A percentile compares a stretch with the other conserved stretches of the same genome.
phyloP scores from a whole-genome alignment of 2,888 invertebrate genomes.

The Spicauda simplicius region DNA sequence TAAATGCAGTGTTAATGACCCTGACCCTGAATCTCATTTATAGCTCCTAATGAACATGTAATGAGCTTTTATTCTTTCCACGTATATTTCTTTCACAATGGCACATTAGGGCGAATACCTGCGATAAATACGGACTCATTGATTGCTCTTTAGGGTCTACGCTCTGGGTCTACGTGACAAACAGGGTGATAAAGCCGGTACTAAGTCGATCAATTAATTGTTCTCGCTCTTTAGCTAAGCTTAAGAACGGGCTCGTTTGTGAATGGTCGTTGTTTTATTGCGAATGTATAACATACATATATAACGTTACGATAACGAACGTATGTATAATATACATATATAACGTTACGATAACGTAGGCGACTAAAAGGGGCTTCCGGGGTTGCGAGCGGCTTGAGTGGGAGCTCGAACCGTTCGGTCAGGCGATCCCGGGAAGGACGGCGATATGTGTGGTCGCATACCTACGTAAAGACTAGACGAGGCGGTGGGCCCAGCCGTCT shows the following conservation, averaged over 20 bases:
- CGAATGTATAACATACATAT: no score
- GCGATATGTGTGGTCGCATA: no score
- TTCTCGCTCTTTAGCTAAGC: not conserved
- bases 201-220: slow-evolving; percentile 18
- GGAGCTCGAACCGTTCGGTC: no score
- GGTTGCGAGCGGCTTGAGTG: no score
- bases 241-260: not conserved
- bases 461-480: no score
- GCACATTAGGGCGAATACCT: slow-evolving; percentile 47
- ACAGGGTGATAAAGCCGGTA: slow-evolving; percentile 19
- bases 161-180: slow-evolving; percentile 25
- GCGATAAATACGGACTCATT: slow-evolving; percentile 47
- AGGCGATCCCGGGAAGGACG: no score
- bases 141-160: slow-evolving; percentile 33
- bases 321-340: no score
- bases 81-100: slow-evolving; percentile 49
- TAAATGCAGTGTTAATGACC: slow-evolving; percentile 26
- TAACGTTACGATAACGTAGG: no score
- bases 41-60: slow-evolving; percentile 56
- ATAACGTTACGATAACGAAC: no score
- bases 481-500: no score
- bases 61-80: slow-evolving; percentile 52
- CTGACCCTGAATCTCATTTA: slow-evolving; percentile 46
- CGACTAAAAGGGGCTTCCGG: no score
- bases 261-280: no score